Conservation (phyloP, 2,888 invertebrate genomes). For the Megaustenia siamemsis region DNA sequence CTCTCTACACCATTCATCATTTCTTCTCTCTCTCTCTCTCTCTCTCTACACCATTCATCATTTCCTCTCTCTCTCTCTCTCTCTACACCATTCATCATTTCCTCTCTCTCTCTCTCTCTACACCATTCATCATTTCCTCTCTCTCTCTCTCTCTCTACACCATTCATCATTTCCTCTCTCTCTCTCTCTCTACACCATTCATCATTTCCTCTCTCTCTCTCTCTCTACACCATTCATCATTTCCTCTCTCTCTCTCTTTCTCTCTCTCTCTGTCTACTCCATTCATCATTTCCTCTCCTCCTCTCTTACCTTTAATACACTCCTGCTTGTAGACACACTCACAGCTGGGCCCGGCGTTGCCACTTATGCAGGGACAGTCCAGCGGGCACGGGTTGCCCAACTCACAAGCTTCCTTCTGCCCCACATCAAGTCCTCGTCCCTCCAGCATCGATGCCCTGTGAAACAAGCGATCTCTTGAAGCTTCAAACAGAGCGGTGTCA, state of each 20-base stretch:
- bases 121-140: background rate
- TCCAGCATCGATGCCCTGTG: constrained; percentile 59
- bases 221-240: background rate
- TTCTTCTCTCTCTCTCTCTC: constrained; percentile 5
- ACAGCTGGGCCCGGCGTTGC: constrained; percentile 71
- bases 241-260: background rate
- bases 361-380: constrained; percentile 76
- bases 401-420: constrained; percentile 70
- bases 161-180: no score
- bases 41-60: background rate
- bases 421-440: constrained; percentile 56
- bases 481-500: no score
- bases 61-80: background rate
- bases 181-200: background rate
- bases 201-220: constrained; percentile 7
- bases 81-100: background rate
- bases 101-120: background rate
- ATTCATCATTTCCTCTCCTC: background rate
- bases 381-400: constrained; percentile 68
- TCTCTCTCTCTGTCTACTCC: background rate
- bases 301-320: constrained; percentile 70
- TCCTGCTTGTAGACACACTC: constrained; percentile 67
- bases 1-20: background rate
- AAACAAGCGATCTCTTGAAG: background rate
- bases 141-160: background rate